Conservation (phyloP, 1,140 invertebrate genomes). For the Drosophila repleta region DNA sequence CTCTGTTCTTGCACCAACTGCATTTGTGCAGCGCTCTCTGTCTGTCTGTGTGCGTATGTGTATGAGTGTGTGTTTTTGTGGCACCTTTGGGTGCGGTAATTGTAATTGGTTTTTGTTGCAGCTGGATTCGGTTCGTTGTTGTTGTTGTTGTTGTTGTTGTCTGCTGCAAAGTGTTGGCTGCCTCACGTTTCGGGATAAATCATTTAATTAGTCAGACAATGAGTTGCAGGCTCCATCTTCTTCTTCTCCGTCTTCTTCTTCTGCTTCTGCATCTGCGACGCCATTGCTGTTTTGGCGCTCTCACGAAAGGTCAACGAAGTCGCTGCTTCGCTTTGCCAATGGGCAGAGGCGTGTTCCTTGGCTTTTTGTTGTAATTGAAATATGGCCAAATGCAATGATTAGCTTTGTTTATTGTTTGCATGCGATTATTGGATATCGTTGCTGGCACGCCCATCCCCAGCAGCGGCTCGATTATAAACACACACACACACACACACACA, state of each 20-base stretch:
- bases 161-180: slow-evolving; percentile 54
- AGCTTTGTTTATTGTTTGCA: slow-evolving; percentile 49
- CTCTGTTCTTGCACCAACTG: slow-evolving; percentile 18
- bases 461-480: not conserved
- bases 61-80: slow-evolving; percentile 62
- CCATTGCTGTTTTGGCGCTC: slow-evolving; percentile 49
- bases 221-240: slow-evolving; percentile 45
- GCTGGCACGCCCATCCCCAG: slow-evolving; percentile 18
- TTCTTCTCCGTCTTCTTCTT: slow-evolving; percentile 1
- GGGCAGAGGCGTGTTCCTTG: slow-evolving; percentile 54
- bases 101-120: slow-evolving; percentile 78
- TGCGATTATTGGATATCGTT: slow-evolving; percentile 15
- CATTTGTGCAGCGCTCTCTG: slow-evolving; percentile 35
- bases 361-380: slow-evolving; percentile 66
- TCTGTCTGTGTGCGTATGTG: slow-evolving; percentile 27
- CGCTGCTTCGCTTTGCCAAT: slow-evolving; percentile 19
- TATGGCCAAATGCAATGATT: slow-evolving; percentile 57
- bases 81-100: slow-evolving; percentile 82
- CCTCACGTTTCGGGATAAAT: slow-evolving; percentile 80
- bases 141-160: slow-evolving; percentile 37
- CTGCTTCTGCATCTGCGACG: slow-evolving; percentile 21
- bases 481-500: not conserved
- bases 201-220: slow-evolving; percentile 82
- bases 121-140: slow-evolving; percentile 43
- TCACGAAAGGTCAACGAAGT: slow-evolving; percentile 66